Evolutionary conservation across 2,113 vertebrate genomes (phyloP).

Genomic region (Lophura nycthemera): DNA sequence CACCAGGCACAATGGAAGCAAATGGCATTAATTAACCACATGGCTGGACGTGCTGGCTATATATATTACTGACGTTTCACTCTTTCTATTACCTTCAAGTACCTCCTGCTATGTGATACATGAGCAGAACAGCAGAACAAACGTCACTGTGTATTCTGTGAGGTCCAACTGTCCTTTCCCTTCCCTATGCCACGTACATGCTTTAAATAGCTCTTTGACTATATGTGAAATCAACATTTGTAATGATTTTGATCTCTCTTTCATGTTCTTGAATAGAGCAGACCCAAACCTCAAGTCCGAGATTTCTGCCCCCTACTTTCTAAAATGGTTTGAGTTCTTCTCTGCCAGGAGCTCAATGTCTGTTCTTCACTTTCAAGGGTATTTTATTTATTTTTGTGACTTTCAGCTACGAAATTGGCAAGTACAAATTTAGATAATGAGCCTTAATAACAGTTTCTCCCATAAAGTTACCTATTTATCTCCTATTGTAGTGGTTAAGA

Average conservation of each 20-base stretch:
- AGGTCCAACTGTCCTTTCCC: not conserved
- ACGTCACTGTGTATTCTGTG: not conserved
- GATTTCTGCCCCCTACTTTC: not conserved
- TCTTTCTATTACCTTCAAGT: not conserved
- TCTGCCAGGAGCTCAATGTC: conserved; percentile 65
- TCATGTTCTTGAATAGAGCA: conserved; percentile 34
- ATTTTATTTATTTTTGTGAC: conserved; percentile 74
- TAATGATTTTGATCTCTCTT: conserved; percentile 47
- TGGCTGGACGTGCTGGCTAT: not conserved
- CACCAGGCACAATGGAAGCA: not conserved
- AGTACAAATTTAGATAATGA: conserved; percentile 70
- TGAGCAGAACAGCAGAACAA: not conserved
- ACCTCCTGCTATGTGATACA: not conserved
- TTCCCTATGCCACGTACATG: not conserved
- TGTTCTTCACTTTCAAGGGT: conserved; percentile 49
- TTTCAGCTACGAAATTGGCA: conserved; percentile 71
- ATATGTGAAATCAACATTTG: not conserved
- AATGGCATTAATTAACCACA: not conserved
- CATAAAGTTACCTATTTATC: conserved; percentile 65
- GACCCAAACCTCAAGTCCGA: conserved; percentile 34
- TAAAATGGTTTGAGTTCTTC: conserved; percentile 61
- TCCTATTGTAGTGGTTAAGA: conserved; percentile 52
- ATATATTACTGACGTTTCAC: not conserved
- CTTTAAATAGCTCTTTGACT: not conserved
- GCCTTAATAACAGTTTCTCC: conserved; percentile 62